Evolutionary conservation across 35 echinoderm and acorn worm species (phyloP).

Genomic region (Acanthaster planci): DNA sequence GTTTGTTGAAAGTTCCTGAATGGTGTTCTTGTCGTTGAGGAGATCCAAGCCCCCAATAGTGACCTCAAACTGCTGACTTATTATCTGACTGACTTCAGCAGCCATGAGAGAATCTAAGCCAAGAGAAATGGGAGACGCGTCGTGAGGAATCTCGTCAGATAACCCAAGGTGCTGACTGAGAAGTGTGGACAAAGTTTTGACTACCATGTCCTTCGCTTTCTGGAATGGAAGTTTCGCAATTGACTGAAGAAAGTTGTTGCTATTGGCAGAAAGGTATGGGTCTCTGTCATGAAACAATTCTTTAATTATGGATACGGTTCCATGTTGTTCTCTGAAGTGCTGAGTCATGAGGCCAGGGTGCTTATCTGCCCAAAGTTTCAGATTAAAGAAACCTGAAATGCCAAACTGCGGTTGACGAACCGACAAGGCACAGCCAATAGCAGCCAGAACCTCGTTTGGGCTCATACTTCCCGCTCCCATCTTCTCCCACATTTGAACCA

Average conservation of each 20-base stretch:
- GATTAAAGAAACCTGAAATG: slow-evolving; percentile 17
- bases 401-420: background rate
- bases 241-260: background rate
- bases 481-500: slow-evolving; percentile 24
- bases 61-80: slow-evolving; percentile 46
- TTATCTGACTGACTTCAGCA: slow-evolving; percentile 37
- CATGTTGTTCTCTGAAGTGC: slow-evolving; percentile 8
- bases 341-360: slow-evolving; percentile 6
- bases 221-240: background rate
- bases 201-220: slow-evolving; percentile 21
- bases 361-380: slow-evolving; percentile 3
- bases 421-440: slow-evolving; percentile 31
- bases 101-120: slow-evolving; percentile 69
- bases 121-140: slow-evolving; percentile 26
- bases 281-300: slow-evolving; percentile 24
- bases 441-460: slow-evolving; percentile 29
- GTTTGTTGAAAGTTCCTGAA: slow-evolving; percentile 26
- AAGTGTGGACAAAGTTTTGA: slow-evolving; percentile 12
- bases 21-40: slow-evolving; percentile 51
- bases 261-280: background rate
- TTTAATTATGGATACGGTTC: slow-evolving; percentile 45
- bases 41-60: slow-evolving; percentile 49
- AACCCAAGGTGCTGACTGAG: slow-evolving; percentile 48
- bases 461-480: slow-evolving; percentile 41
- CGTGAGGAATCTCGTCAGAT: slow-evolving; percentile 24